These are phyloP conservation scores for Pyrrhosoma nymphula DNA, from an alignment of 2,888 invertebrate genomes.

Conservation along the genomic window DNA sequence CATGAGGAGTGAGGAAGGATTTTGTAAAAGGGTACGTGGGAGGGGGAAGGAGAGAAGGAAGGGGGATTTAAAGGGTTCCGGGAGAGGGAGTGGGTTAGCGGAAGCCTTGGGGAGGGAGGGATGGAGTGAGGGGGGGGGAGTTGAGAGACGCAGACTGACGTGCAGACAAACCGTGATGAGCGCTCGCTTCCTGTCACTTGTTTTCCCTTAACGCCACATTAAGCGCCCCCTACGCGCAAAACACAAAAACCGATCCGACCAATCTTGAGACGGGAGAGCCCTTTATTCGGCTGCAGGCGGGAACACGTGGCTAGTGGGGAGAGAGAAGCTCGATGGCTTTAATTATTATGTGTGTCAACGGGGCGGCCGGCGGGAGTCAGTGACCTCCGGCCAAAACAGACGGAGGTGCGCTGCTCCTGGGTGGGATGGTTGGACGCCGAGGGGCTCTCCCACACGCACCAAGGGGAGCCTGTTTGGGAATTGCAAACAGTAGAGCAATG, in stretches of 20 bases:
- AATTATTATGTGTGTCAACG: slow-evolving; percentile 64
- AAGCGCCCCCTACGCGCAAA: slow-evolving; percentile 12
- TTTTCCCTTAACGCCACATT: slow-evolving; percentile 38
- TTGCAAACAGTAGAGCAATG: neutral
- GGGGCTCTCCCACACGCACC: neutral
- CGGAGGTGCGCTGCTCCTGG: neutral
- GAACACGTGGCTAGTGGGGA: neutral
- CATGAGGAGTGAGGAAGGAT: neutral
- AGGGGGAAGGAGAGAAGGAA: neutral
- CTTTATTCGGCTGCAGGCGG: neutral
- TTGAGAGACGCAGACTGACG: slow-evolving; percentile 23
- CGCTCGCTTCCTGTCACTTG: slow-evolving; percentile 24
- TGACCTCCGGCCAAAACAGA: slow-evolving; percentile 61
- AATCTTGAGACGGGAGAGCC: neutral
- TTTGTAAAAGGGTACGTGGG: neutral
- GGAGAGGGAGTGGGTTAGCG: neutral
- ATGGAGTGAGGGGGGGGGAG: neutral
- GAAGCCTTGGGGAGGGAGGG: neutral
- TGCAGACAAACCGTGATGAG: slow-evolving; percentile 45
- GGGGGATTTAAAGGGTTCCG: neutral
- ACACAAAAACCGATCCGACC: slow-evolving; percentile 8
- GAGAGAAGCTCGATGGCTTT: neutral
- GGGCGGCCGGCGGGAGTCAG: neutral
- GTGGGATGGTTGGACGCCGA: neutral
- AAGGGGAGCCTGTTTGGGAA: neutral